Conservation (phyloP, 2,888 invertebrate genomes). For the Teinopalpus imperialis region DNA sequence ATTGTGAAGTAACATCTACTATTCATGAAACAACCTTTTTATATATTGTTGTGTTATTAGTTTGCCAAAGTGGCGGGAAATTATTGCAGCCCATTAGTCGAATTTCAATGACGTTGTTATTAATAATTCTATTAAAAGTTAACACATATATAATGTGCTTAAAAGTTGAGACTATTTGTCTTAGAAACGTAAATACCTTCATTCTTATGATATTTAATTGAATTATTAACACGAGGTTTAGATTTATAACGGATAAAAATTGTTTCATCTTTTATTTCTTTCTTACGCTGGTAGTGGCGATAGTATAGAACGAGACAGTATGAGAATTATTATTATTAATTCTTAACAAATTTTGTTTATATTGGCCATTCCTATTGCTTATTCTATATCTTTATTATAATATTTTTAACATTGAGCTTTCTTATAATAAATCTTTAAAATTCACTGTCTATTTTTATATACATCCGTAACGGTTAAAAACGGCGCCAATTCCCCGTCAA, state of each 20-base stretch:
- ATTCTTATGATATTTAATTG: neutral
- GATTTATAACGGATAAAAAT: conserved; percentile 44
- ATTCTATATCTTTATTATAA: conserved; percentile 30
- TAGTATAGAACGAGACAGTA: conserved; percentile 39
- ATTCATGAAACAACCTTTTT: conserved; percentile 2
- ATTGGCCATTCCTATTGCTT: conserved; percentile 5
- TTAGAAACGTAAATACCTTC: too few species aligned
- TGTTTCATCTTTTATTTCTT: conserved; percentile 46
- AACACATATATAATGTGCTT: neutral
- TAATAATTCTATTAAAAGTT: neutral
- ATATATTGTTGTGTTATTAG: conserved; percentile 14
- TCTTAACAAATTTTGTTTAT: conserved; percentile 19
- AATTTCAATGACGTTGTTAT: neutral
- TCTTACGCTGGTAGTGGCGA: conserved; percentile 35
- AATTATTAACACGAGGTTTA: conserved; percentile 28
- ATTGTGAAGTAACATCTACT: neutral
- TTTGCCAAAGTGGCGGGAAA: conserved; percentile 64
- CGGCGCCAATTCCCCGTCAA: conserved; percentile 54
- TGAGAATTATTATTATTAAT: conserved; percentile 44
- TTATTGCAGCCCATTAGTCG: conserved; percentile 30
- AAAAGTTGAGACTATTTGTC: neutral
- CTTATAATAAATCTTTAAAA: conserved; percentile 9
- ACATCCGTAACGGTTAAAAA: conserved; percentile 31
- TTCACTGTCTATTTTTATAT: conserved; percentile 2
- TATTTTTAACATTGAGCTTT: conserved; percentile 13